Percentiles rank a stretch among this genome's conserved stretches.
Conservation (phyloP, 2,113 vertebrate genomes). For the Ophiodon elongatus region DNA sequence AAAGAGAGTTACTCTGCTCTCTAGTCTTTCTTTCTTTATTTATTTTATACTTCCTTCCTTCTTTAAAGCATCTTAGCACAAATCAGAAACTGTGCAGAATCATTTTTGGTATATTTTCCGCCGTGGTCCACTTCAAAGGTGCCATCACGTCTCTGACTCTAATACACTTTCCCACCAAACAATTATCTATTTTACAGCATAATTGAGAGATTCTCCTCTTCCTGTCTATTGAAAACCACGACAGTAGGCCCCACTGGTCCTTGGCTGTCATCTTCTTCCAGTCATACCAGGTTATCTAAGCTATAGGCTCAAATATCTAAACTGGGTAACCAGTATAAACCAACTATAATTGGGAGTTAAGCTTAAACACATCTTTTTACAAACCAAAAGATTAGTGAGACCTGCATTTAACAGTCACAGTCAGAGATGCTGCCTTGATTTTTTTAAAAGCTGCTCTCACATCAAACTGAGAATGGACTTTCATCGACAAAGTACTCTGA, state of each 20-base stretch:
- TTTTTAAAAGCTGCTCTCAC: conserved; percentile 37
- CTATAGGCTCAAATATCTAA: conserved; percentile 8
- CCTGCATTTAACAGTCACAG: conserved; percentile 3
- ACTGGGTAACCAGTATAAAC: background rate
- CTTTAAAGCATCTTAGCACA: conserved; percentile 60
- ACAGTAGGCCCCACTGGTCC: background rate
- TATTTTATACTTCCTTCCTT: conserved; percentile 3
- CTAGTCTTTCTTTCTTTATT: conserved; percentile 15
- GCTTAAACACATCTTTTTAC: background rate
- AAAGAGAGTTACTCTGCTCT: conserved; percentile 54
- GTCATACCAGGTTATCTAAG: conserved; percentile 23
- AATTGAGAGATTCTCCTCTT: background rate
- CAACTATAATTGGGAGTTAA: background rate
- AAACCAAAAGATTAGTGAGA: conserved; percentile 7
- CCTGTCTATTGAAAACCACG: background rate
- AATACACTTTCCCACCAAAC: background rate
- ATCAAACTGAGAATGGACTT: conserved; percentile 28
- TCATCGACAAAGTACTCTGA: conserved; percentile 34
- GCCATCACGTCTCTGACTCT: conserved; percentile 13
- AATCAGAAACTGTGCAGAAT: conserved; percentile 38
- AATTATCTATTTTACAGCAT: conserved; percentile 13
- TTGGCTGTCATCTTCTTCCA: conserved; percentile 15
- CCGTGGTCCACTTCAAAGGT: conserved; percentile 23
- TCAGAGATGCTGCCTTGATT: conserved; percentile 9
- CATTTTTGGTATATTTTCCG: conserved; percentile 71